These are phyloP conservation scores for Hycleus cichorii DNA, from an alignment of 1,140 invertebrate genomes.

Conservation along the genomic window DNA sequence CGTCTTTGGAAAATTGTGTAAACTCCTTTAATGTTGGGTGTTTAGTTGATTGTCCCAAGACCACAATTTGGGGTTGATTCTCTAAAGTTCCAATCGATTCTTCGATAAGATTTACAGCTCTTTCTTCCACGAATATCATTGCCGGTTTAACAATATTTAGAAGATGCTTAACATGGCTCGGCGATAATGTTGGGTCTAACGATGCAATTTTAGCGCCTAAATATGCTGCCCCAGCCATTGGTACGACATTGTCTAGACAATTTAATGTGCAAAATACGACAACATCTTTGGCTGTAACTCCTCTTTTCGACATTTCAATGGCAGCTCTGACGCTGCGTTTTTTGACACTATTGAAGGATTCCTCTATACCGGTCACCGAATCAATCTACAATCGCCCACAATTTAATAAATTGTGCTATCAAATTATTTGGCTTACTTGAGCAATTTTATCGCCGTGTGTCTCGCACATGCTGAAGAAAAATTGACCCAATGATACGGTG, in stretches of 20 bases:
- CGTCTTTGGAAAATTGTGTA: constrained; percentile 15
- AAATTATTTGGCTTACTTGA: constrained; percentile 9
- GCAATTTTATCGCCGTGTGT: constrained; percentile 10
- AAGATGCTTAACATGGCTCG: constrained; percentile 19
- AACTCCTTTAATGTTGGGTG: constrained; percentile 18
- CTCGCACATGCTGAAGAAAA: constrained; percentile 1
- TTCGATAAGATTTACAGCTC: constrained; percentile 17
- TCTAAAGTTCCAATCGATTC: neutral
- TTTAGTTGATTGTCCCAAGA: constrained; percentile 13
- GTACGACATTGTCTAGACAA: constrained; percentile 7
- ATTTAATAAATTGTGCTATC: neutral
- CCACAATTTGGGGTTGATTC: constrained; percentile 17
- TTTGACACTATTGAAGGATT: constrained; percentile 3
- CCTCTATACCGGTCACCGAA: neutral
- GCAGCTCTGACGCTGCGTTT: constrained; percentile 3
- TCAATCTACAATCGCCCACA: neutral
- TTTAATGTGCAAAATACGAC: neutral
- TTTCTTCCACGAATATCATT: constrained; percentile 28
- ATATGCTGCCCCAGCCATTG: neutral
- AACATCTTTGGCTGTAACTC: constrained; percentile 6
- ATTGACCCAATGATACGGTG: neutral
- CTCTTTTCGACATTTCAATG: neutral
- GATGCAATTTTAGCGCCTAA: constrained; percentile 2
- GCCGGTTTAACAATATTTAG: constrained; percentile 23
- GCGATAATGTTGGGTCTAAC: constrained; percentile 25